These are phyloP conservation scores for Scylla paramamosain DNA, from an alignment of 1,140 invertebrate species.

Conservation along the genomic window DNA sequence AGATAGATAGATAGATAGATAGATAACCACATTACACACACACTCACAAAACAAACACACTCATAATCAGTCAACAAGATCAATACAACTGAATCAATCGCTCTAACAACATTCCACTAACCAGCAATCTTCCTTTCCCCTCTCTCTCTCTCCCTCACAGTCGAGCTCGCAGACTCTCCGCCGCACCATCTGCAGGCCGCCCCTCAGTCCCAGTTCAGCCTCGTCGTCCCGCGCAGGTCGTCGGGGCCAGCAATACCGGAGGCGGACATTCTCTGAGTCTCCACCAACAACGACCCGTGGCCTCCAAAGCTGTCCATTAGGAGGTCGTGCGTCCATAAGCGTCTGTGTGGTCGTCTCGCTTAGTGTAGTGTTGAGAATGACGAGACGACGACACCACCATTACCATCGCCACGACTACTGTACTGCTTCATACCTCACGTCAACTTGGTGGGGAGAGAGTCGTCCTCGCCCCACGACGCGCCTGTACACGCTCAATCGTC, in stretches of 20 bases:
- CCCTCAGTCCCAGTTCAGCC: conserved; percentile 25
- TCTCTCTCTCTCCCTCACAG: conserved; percentile 27
- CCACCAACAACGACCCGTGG: not conserved
- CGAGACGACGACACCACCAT: no score
- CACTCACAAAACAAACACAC: not conserved
- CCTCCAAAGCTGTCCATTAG: not conserved
- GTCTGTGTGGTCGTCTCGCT: not conserved
- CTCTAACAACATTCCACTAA: no score
- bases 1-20: no score
- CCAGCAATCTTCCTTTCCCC: not conserved
- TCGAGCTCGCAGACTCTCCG: conserved; percentile 45
- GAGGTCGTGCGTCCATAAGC: not conserved
- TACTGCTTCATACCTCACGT: not conserved
- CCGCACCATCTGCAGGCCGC: not conserved
- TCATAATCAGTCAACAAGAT: not conserved
- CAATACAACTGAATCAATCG: not conserved
- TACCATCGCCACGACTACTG: no score
- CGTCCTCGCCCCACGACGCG: no score
- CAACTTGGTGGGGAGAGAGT: no score
- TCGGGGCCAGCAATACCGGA: not conserved
- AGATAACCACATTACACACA: no score
- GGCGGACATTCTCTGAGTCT: conserved; percentile 27
- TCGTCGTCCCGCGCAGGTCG: conserved; percentile 32
- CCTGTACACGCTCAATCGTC: no score
- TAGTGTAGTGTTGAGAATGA: not conserved